phyloP scores from a whole-genome alignment of 2,797 vertebrate species.

The Garrulus glandarius region DNA sequence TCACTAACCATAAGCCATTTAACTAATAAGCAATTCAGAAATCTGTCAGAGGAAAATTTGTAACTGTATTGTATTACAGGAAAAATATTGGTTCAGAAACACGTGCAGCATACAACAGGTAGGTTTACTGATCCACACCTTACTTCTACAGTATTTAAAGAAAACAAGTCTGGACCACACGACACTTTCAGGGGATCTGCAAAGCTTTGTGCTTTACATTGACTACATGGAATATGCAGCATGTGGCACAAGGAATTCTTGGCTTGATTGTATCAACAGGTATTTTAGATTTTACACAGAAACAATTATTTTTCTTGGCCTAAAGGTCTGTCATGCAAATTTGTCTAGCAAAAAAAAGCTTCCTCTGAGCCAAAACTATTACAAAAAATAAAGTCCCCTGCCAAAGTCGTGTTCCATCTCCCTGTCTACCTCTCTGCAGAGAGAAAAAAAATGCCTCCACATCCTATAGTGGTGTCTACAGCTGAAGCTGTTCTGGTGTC shows the following conservation, averaged over 20 bases:
- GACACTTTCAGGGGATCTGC: not conserved
- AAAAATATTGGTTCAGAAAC: not conserved
- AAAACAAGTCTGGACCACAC: not conserved
- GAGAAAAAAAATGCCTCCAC: not conserved
- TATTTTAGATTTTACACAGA: not conserved
- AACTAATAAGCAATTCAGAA: slow-evolving; percentile 37
- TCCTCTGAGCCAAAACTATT: not conserved
- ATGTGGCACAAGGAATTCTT: fast-evolving
- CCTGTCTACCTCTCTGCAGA: not conserved
- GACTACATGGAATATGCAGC: not conserved
- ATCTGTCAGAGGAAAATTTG: slow-evolving; percentile 8
- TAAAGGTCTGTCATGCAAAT: not conserved
- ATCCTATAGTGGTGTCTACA: not conserved
- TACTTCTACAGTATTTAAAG: not conserved
- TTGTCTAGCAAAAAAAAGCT: not conserved
- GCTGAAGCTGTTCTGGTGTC: not conserved
- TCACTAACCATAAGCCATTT: slow-evolving; percentile 32
- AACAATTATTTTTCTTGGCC: not conserved
- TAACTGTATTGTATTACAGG: not conserved
- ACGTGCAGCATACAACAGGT: not conserved
- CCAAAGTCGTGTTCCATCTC: not conserved
- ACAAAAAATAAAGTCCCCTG: not conserved
- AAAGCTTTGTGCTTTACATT: not conserved
- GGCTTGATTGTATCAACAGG: not conserved
- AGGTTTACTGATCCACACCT: not conserved